Percentiles rank a stretch among this genome's conserved stretches.
phyloP scores from a whole-genome alignment of 2,797 vertebrate genomes.

The Myiotriccus ornatus region DNA sequence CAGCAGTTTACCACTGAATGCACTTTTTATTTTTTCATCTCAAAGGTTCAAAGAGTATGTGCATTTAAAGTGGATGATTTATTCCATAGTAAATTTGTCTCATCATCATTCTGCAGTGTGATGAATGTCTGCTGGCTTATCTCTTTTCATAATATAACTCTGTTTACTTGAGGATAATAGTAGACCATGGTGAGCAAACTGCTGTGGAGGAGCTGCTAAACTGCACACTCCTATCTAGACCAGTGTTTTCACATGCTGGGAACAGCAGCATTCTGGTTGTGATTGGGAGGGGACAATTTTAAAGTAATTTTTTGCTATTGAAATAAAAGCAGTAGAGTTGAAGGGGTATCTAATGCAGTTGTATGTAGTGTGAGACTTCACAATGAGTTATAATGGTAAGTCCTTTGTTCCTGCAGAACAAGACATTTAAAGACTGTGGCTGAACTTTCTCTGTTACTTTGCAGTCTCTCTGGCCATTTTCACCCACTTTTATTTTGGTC shows the following conservation, averaged over 20 bases:
- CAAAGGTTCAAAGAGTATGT: neutral
- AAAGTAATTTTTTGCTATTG: neutral
- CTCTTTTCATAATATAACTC: neutral
- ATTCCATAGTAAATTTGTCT: neutral
- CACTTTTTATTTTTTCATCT: neutral
- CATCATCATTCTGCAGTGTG: neutral
- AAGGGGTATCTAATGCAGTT: neutral
- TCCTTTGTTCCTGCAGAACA: neutral
- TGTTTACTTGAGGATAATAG: neutral
- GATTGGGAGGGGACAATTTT: neutral
- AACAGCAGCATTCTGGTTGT: neutral
- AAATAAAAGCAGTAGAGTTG: neutral
- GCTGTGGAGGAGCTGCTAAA: neutral
- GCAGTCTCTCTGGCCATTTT: neutral
- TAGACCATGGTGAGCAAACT: neutral
- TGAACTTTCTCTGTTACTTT: neutral
- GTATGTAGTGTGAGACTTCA: neutral
- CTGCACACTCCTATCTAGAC: neutral
- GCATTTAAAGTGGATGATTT: neutral
- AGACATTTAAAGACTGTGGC: neutral
- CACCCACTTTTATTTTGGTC: neutral
- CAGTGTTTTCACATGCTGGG: neutral
- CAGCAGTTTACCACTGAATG: neutral
- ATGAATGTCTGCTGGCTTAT: neutral
- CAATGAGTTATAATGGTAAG: neutral